Evolutionary conservation across 2,888 invertebrate genomes (phyloP), one percentile per base, ranked within the genome.

Genomic region (Eulithis testata): DNA sequence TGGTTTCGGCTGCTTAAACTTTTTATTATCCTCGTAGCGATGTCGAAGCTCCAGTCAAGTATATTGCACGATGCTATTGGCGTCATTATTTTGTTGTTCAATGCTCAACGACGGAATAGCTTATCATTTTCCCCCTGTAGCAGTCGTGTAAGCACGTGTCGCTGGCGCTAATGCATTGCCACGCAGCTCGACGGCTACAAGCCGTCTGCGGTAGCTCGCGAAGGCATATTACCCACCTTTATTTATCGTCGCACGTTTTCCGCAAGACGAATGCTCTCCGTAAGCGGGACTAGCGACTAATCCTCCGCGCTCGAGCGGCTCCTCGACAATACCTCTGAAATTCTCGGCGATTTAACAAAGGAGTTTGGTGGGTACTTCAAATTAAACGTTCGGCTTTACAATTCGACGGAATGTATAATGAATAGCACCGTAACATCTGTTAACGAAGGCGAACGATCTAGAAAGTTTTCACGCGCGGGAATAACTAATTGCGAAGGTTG

Each of bases 381-480:
- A 92, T 93, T 93, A 93, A 93, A 92, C 88, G 91, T 92, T 92
- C 90, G 88, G 88, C 90, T 91, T 92, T 86, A 91, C 90, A 91
- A 91, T 92, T 91, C 89, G 90, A 92, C 85, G 90, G 92, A 93
- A 93, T 93, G 91, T 92, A 92, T 93, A 93, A 93, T 93, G 92
- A 93, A 93, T 92, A 90, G 91, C 91, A 87, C 91, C 91, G 93
- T 91, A 93, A 93, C 93, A 93, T 92, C 92, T 92, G 93, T 92
- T 92, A 93, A 93, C 93, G 92, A 93, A 92, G 90, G 92, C 93
- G 89, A 91, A 91, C 91, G 93, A 93, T 93, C 93, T 92, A 88
- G 85, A 92, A 93, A 93, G 92, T 92, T 93, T 91, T 92, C 92
- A 92, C 92, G 92, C 93, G 91, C 93, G 91, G 91, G 92, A 92